These are phyloP conservation scores for Albula goreensis DNA, from an alignment of 2,113 vertebrate species.

Conservation along the genomic window DNA sequence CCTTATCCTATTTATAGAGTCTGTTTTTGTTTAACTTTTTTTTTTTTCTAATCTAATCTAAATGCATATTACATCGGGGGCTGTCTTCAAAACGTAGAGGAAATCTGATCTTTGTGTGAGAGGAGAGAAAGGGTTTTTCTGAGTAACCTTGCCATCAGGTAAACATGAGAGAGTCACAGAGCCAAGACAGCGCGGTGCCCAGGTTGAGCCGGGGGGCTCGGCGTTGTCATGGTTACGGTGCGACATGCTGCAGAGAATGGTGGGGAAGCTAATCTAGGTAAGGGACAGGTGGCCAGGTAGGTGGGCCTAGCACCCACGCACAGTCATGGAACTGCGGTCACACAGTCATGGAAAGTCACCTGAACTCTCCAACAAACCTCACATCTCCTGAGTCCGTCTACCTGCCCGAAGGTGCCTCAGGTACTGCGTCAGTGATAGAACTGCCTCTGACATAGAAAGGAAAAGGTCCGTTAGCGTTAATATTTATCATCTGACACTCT, in stretches of 20 bases:
- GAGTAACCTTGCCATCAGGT: not conserved
- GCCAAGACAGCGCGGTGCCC: not conserved
- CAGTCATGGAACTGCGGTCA: not conserved
- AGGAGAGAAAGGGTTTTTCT: not conserved
- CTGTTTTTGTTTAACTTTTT: constrained; percentile 25
- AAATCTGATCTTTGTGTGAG: not conserved
- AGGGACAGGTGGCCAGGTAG: not conserved
- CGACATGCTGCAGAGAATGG: constrained; percentile 10
- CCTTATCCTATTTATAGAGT: constrained; percentile 34
- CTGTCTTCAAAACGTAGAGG: not conserved
- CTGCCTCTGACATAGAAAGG: no score
- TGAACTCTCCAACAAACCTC: not conserved
- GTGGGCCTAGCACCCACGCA: not conserved
- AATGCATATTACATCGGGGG: constrained; percentile 15
- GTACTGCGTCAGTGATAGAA: no score
- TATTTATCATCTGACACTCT: no score
- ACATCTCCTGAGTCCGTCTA: no score
- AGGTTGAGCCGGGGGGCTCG: constrained; percentile 17
- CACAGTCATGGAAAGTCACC: not conserved
- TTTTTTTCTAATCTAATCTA: constrained; percentile 15
- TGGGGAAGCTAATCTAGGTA: not conserved
- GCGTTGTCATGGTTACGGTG: constrained; percentile 25
- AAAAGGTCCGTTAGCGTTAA: no score
- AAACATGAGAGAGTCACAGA: not conserved
- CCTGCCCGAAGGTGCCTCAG: no score